Base-by-base conservation (phyloP, 2,888 invertebrate genomes). In the Callinectes sapidus region DNA sequence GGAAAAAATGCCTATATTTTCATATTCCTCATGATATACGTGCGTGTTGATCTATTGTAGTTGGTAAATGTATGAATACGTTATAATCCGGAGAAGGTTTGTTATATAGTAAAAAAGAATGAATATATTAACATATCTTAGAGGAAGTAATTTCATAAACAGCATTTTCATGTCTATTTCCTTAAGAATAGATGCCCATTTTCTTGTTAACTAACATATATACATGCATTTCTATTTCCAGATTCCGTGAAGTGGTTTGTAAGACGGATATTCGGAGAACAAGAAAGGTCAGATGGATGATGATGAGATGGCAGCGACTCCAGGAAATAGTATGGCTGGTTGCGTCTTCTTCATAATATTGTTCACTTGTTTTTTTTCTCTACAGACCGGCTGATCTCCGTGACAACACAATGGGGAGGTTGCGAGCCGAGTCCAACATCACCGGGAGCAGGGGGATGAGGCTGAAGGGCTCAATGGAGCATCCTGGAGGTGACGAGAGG, bases 281-380 rank as follows among this genome's bases (percentile, higher is more conserved):
- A 81, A 14, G 14, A 81, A 71, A 71, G 32, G 35, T 81, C 81
- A 81, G 81, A 32, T 81, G 14, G 81, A 35, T 35, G 81, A 81
- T 10, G 81, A 35, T 77, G 35, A 81, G 35, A 35, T 35, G 32
- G 32, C 32, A 32, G 35, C 81, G 16, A 16, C 81, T 81, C 81
- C 32, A 35, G 81, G 81, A 81, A 81, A 35, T 32, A 81, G 81
- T 35, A 81, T 35, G 81, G 81, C 2, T 81, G 81, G 81, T 35
- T 81, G 32, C 81, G 81, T 81, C 81, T 35, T 18, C 28, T 81
- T 81, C 81, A 35, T 81, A 81, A 81, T 35, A 81, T 81, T 35
- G 35, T 81, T 10, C 71, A 28, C 71, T 32, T 81, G 10, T 81
- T 81, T 81, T 81, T 81, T 35, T n/a, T n/a, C 13, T 35, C 81